Percentiles rank a stretch among this genome's conserved stretches.
These are phyloP conservation scores for Laticauda colubrina DNA, from an alignment of 2,113 vertebrate genomes.

Conservation along the genomic window DNA sequence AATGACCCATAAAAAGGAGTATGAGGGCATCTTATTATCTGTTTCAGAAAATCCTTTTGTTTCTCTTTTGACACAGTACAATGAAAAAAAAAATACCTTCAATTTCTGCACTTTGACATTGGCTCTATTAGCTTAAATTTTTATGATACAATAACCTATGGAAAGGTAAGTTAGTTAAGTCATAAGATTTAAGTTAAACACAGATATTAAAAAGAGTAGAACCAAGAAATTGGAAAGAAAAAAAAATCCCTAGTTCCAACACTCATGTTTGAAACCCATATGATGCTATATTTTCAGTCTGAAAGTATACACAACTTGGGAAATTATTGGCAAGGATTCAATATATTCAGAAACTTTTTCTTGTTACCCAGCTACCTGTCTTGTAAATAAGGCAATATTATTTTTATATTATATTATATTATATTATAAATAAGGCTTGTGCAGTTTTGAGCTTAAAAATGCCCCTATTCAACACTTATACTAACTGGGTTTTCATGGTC, in stretches of 20 bases:
- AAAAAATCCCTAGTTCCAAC: neutral
- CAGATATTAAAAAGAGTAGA: neutral
- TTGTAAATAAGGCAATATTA: neutral
- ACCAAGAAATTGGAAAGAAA: neutral
- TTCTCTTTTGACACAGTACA: neutral
- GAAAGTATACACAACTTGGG: neutral
- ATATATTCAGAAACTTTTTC: neutral
- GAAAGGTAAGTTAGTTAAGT: constrained; percentile 24
- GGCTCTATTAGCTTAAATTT: constrained; percentile 17
- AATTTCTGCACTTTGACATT: constrained; percentile 12
- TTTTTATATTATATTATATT: too few relatives aligned
- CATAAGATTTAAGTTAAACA: constrained; percentile 22
- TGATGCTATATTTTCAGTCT: neutral
- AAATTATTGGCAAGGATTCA: neutral
- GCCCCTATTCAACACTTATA: neutral
- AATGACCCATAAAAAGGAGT: constrained; percentile 30
- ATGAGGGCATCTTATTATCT: neutral
- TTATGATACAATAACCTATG: constrained; percentile 12
- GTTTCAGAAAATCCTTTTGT: constrained; percentile 6
- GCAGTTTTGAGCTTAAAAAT: neutral
- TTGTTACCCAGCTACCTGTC: neutral
- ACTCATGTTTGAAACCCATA: neutral
- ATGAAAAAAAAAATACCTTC: neutral
- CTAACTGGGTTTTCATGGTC: neutral
- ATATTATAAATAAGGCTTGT: neutral